Percentiles rank a stretch among this genome's conserved stretches.
phyloP scores from a whole-genome alignment of 2,888 invertebrate genomes.

The Nysson spinosus region DNA sequence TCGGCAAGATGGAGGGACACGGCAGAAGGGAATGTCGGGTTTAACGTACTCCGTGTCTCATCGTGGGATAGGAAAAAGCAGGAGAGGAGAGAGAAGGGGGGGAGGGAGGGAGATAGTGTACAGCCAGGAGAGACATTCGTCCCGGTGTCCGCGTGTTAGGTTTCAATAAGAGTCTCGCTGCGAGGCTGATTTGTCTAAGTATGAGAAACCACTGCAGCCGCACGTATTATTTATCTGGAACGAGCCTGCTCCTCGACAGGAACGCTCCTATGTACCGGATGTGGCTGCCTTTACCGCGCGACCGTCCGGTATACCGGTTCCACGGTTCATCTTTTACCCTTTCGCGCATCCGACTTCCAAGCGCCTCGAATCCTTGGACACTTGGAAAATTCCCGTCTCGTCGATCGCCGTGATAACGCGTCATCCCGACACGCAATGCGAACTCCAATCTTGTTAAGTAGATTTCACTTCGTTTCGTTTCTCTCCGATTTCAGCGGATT shows the following conservation, averaged over 20 bases:
- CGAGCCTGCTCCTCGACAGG: slow-evolving; percentile 32
- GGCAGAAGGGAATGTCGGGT: neutral
- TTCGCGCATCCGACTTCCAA: neutral
- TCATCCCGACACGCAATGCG: no score
- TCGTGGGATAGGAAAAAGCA: neutral
- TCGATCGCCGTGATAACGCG: no score
- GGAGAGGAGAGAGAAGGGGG: neutral
- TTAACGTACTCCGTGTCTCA: no score
- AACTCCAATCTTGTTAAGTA: no score
- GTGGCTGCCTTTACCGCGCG: slow-evolving; percentile 44
- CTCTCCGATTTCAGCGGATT: no score
- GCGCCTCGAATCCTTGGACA: neutral
- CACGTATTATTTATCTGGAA: slow-evolving; percentile 48
- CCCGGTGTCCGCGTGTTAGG: slow-evolving; percentile 26
- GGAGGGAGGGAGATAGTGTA: neutral
- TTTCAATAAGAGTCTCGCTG: slow-evolving; percentile 39
- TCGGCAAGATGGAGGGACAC: neutral
- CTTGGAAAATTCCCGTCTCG: neutral
- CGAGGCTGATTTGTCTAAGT: slow-evolving; percentile 45
- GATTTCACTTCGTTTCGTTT: no score
- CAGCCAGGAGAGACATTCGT: slow-evolving; percentile 3
- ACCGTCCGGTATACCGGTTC: slow-evolving; percentile 48
- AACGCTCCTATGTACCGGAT: slow-evolving; percentile 49
- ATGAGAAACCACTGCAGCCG: slow-evolving; percentile 43
- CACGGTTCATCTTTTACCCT: slow-evolving; percentile 23